These are phyloP conservation scores for Tragelaphus imberbis DNA, from an alignment of 2,113 vertebrate species.

Conservation along the genomic window DNA sequence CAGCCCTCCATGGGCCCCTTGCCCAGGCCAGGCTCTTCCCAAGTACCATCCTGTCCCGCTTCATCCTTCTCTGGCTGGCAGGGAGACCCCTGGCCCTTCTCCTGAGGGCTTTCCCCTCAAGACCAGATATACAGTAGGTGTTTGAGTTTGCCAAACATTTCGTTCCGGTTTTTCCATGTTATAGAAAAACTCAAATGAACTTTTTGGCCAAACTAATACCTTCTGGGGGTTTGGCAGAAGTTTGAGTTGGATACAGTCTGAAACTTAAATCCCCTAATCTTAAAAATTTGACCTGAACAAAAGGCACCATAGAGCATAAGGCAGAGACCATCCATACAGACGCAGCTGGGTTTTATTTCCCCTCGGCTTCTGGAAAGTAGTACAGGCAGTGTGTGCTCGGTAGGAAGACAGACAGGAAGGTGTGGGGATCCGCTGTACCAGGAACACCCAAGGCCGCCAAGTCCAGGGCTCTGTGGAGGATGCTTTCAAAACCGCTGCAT, in stretches of 20 bases:
- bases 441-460: not conserved
- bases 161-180: no score
- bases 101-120: no score
- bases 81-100: no score
- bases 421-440: no score
- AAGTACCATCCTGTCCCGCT: no score
- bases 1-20: no score
- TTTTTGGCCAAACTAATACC: not conserved
- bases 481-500: not conserved
- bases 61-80: no score
- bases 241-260: not conserved
- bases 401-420: not conserved
- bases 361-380: not conserved
- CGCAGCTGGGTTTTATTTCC: not conserved
- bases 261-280: not conserved
- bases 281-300: not conserved
- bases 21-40: no score
- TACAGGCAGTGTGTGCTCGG: accelerated
- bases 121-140: no score
- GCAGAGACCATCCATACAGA: not conserved
- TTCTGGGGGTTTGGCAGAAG: not conserved
- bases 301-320: not conserved
- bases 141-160: no score
- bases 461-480: no score
- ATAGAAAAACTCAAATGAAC: no score